Evolutionary conservation across 2,797 vertebrate genomes (phyloP).

Genomic region (Syngnathus acus): DNA sequence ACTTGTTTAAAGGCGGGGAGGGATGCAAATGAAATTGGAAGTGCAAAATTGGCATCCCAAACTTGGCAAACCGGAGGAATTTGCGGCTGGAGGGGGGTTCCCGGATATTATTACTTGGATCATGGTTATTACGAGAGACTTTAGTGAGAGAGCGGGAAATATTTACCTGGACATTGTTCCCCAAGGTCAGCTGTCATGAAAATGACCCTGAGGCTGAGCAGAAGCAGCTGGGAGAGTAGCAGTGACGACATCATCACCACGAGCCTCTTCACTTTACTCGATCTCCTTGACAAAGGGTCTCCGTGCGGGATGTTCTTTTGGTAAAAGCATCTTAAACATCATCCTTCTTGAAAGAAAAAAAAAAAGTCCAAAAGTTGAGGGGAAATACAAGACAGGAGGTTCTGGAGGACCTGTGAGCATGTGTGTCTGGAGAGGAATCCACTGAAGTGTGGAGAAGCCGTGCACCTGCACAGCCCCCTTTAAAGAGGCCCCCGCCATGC

Average conservation of each 20-base stretch:
- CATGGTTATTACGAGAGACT: conserved; percentile 38
- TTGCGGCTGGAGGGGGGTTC: conserved; percentile 58
- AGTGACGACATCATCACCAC: conserved; percentile 54
- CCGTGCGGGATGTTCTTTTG: conserved; percentile 4
- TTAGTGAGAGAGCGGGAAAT: not conserved
- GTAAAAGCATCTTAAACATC: conserved; percentile 16
- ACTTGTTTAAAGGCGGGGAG: conserved; percentile 36
- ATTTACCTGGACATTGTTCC: conserved; percentile 64
- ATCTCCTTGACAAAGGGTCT: conserved; percentile 38
- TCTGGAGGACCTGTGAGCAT: conserved; percentile 24
- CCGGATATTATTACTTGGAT: conserved; percentile 37
- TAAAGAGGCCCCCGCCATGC: conserved; percentile 61
- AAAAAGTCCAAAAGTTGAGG: not conserved
- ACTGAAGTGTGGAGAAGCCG: conserved; percentile 48
- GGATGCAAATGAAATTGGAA: conserved; percentile 43
- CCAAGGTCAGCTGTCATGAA: conserved; percentile 39
- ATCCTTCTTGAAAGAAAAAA: conserved; percentile 5
- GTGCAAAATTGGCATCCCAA: conserved; percentile 47
- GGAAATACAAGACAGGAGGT: conserved; percentile 1
- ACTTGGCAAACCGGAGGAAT: conserved; percentile 45
- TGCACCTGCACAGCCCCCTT: conserved; percentile 56
- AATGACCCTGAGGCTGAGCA: conserved; percentile 45
- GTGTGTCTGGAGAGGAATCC: conserved; percentile 28
- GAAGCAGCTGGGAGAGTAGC: conserved; percentile 44
- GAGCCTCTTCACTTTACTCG: conserved; percentile 36